Conservation (phyloP, 2,797 vertebrate genomes). For the Sphenopsis melanotis region DNA sequence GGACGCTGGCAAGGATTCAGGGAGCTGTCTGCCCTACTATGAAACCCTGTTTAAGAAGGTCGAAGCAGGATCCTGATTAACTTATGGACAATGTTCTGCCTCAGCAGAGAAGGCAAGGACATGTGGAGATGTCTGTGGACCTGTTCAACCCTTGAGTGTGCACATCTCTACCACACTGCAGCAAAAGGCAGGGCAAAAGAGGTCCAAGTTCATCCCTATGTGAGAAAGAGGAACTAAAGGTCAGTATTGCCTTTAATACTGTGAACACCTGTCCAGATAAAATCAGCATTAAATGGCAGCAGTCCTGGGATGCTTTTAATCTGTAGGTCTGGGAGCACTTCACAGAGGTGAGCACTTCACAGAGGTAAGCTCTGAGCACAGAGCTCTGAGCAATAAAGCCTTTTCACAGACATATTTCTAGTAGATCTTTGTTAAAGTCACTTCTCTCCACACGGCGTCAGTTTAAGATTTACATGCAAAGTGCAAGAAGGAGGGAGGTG, state of each 20-base stretch:
- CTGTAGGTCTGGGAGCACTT: neutral
- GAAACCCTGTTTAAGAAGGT: neutral
- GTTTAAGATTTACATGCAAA: neutral
- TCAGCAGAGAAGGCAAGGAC: neutral
- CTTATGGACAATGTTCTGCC: neutral
- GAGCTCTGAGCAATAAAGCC: neutral
- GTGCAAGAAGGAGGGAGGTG: neutral
- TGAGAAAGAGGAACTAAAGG: neutral
- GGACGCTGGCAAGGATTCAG: neutral
- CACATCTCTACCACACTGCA: neutral
- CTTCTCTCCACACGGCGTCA: neutral
- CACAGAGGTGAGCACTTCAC: neutral
- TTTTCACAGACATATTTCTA: neutral
- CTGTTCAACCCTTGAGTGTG: rapidly evolving
- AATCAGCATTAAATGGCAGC: neutral
- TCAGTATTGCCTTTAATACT: neutral
- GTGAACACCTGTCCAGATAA: neutral
- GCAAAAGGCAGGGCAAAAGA: neutral
- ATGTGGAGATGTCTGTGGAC: neutral
- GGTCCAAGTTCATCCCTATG: neutral
- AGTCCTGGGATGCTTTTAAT: neutral
- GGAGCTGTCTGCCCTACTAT: neutral
- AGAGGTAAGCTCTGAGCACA: neutral
- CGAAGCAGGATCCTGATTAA: neutral
- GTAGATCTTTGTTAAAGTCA: neutral